Evolutionary conservation across 2,888 invertebrate species (phyloP).

Genomic region (Agelastica alni): DNA sequence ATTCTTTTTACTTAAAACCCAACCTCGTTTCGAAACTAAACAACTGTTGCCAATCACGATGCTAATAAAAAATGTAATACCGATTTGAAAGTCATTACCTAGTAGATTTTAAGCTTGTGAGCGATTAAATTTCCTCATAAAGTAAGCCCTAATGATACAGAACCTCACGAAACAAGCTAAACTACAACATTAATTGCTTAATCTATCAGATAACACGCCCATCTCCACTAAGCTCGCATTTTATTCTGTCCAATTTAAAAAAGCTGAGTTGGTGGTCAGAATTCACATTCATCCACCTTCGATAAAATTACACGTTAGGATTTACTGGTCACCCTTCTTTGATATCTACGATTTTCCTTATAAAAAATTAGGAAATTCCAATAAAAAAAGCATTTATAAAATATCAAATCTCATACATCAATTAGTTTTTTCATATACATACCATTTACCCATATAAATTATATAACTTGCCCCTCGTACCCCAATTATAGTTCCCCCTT

Average conservation of each 20-base stretch:
- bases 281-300: conserved; percentile 23
- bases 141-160: conserved; percentile 50
- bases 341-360: no score
- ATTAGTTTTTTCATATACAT: no score
- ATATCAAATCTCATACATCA: no score
- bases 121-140: conserved; percentile 47
- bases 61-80: conserved; percentile 31
- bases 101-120: conserved; percentile 34
- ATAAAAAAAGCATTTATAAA: no score
- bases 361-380: no score
- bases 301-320: conserved; percentile 6
- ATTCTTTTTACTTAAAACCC: neutral
- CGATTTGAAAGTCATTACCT: conserved; percentile 36
- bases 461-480: no score
- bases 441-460: no score
- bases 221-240: conserved; percentile 47
- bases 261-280: conserved; percentile 34
- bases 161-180: conserved; percentile 50
- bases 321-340: no score
- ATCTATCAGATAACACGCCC: conserved; percentile 54
- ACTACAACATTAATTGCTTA: conserved; percentile 54
- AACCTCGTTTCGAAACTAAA: neutral
- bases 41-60: conserved; percentile 21
- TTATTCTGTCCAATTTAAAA: conserved; percentile 40
- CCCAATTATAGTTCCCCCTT: no score